phyloP scores from a whole-genome alignment of 2,888 invertebrate species.

The Tigriopus californicus region DNA sequence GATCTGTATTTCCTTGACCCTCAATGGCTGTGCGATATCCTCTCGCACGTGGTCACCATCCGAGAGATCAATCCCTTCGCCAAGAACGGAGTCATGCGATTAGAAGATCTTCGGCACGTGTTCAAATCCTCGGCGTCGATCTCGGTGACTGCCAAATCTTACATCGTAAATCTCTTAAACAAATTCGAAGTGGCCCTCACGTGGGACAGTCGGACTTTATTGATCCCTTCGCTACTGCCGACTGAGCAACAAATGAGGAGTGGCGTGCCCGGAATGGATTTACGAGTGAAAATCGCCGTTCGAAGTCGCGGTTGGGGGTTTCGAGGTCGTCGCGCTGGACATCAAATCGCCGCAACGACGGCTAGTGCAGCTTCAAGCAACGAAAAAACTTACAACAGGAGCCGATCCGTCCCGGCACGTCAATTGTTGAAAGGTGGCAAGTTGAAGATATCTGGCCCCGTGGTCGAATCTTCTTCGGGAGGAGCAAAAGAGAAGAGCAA shows the following conservation, averaged over 20 bases:
- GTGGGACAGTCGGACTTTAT: conserved; percentile 73
- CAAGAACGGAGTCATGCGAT: conserved; percentile 73
- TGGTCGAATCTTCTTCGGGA: no score
- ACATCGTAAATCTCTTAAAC: conserved; percentile 73
- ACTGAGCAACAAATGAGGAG: conserved; percentile 45
- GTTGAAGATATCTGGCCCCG: not conserved
- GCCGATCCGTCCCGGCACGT: conserved; percentile 2
- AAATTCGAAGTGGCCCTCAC: conserved; percentile 94
- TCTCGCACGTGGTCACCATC: conserved; percentile 90
- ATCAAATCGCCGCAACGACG: conserved; percentile 21
- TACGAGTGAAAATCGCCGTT: conserved; percentile 36
- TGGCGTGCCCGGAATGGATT: conserved; percentile 28
- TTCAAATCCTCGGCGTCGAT: conserved; percentile 72
- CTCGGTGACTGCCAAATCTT: conserved; percentile 46
- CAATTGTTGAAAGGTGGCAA: not conserved
- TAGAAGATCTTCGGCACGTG: conserved; percentile 73
- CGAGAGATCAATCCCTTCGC: conserved; percentile 94
- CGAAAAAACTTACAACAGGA: not conserved
- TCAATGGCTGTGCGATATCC: conserved; percentile 94
- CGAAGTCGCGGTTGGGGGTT: conserved; percentile 47
- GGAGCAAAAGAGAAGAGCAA: conserved; percentile 6
- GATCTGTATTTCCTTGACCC: conserved; percentile 92
- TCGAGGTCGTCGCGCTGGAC: conserved; percentile 36
- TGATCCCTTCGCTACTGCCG: conserved; percentile 78
- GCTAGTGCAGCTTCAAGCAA: not conserved